phyloP scores from a whole-genome alignment of 2,888 invertebrate species.

The Pediacus dermestoides region DNA sequence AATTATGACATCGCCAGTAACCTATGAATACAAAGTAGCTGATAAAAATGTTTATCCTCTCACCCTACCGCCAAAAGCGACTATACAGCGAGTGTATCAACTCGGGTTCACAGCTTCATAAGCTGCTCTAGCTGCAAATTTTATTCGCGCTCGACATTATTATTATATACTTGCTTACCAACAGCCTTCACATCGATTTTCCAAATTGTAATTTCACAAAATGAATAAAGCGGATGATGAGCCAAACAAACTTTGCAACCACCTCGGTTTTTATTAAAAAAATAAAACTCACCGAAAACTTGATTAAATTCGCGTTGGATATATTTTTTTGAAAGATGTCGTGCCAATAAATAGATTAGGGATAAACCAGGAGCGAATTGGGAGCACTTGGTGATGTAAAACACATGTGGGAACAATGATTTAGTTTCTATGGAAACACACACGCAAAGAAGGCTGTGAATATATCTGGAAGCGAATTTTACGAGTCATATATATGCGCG shows the following conservation, averaged over 20 bases:
- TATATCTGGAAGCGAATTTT: conserved; percentile 34
- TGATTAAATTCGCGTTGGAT: too few relatives aligned
- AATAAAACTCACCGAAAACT: too few relatives aligned
- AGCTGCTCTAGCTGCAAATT: conserved; percentile 41
- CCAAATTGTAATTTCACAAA: conserved; percentile 29
- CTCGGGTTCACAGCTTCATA: conserved; percentile 38
- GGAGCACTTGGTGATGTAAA: too few relatives aligned
- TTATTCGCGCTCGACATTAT: conserved; percentile 38
- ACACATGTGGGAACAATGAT: conserved; percentile 3
- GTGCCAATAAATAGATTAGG: too few relatives aligned
- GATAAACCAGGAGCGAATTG: too few relatives aligned
- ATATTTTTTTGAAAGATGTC: too few relatives aligned
- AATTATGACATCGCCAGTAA: conserved; percentile 50
- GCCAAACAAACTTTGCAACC: too few relatives aligned
- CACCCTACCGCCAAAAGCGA: conserved; percentile 26
- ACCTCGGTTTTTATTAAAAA: too few relatives aligned
- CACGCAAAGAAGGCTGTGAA: conserved; percentile 31
- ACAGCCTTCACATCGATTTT: conserved; percentile 33
- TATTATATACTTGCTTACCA: conserved; percentile 34
- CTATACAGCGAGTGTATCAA: conserved; percentile 25
- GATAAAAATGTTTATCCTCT: conserved; percentile 50
- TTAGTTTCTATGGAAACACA: conserved; percentile 21
- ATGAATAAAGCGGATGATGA: conserved; percentile 12
- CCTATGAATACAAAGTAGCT: conserved; percentile 51
- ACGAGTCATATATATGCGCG: conserved; percentile 41